Evolutionary conservation across 2,888 invertebrate genomes (phyloP).

Genomic region (Calliopum simillimum): DNA sequence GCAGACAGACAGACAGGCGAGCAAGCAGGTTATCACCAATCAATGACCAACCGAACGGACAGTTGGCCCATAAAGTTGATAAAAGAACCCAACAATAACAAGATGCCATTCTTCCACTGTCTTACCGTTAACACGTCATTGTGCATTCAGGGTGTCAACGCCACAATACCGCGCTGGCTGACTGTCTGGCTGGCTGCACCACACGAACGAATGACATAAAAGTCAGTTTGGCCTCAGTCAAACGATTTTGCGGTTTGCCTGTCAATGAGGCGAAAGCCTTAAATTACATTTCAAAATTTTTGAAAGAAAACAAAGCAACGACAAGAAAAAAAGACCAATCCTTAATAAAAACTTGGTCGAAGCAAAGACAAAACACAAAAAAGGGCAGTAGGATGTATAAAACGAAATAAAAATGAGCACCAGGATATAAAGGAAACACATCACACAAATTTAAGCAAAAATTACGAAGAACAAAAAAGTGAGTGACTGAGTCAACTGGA

Average conservation of each 20-base stretch:
- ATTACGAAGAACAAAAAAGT: not conserved
- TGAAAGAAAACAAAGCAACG: not conserved
- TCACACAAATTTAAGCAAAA: no score
- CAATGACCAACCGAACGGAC: no score
- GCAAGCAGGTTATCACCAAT: no score
- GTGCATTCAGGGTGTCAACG: slow-evolving; percentile 10
- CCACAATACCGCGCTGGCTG: not conserved
- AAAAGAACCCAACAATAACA: no score
- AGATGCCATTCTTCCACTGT: no score
- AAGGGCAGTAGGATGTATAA: not conserved
- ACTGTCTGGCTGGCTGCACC: not conserved
- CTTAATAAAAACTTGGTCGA: not conserved
- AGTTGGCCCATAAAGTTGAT: no score
- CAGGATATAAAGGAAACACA: no score
- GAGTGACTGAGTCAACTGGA: slow-evolving; percentile 22
- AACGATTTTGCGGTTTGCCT: slow-evolving; percentile 28
- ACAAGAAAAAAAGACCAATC: not conserved
- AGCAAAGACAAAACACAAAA: not conserved
- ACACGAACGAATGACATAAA: slow-evolving; percentile 17
- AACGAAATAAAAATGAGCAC: not conserved
- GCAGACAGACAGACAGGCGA: no score
- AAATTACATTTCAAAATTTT: slow-evolving; percentile 22
- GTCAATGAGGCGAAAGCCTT: slow-evolving; percentile 30
- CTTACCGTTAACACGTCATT: slow-evolving; percentile 1
- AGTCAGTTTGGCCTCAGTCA: slow-evolving; percentile 9